Evolutionary conservation across 2,797 vertebrate genomes (phyloP).

Genomic region (Phataginus tricuspis): DNA sequence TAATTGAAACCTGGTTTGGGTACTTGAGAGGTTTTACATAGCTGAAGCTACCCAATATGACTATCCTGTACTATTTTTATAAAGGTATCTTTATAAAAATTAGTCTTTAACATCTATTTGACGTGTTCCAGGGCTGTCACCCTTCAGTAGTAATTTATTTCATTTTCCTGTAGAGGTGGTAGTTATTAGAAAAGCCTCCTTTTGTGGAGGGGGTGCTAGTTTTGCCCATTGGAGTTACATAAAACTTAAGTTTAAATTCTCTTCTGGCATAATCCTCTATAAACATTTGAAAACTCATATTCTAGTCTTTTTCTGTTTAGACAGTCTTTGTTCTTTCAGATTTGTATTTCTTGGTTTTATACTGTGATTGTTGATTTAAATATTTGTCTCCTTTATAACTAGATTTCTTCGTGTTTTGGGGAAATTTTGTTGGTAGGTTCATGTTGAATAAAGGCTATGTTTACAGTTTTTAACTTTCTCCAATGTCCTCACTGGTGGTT

Average conservation of each 20-base stretch:
- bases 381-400: slow-evolving; percentile 47
- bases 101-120: not conserved
- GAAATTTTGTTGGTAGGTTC: slow-evolving; percentile 5
- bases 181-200: slow-evolving; percentile 3
- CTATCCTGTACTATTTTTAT: not conserved
- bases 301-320: not conserved
- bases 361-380: slow-evolving; percentile 9
- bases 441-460: not conserved
- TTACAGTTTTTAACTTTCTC: not conserved
- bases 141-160: not conserved
- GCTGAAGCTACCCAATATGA: not conserved
- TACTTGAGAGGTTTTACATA: not conserved
- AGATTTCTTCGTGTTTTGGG: not conserved
- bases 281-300: not conserved
- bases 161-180: not conserved
- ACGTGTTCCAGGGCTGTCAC: not conserved
- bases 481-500: not conserved
- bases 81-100: not conserved
- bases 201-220: not conserved
- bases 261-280: not conserved
- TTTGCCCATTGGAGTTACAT: slow-evolving; percentile 11
- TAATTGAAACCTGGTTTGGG: not conserved
- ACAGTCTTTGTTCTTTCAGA: slow-evolving; percentile 20
- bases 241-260: slow-evolving; percentile 35
- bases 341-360: slow-evolving; percentile 45